Evolutionary conservation across 2,888 invertebrate genomes (phyloP), one percentile per base, ranked within the genome.

Genomic region (Trichogramma evanescens): DNA sequence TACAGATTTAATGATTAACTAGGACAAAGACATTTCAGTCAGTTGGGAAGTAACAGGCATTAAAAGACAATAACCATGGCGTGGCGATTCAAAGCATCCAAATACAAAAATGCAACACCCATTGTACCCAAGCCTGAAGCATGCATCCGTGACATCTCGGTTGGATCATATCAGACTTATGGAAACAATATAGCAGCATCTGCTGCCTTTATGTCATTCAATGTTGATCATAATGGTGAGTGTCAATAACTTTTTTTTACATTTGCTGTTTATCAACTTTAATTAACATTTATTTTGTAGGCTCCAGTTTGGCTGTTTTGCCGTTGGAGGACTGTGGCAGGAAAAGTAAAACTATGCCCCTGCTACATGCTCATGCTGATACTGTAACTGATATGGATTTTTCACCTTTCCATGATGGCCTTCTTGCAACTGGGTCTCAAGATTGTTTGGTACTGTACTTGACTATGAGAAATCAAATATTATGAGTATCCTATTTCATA

Each of bases 91-190:
- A 95, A 96, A 84, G 93, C 94, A 77, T 95, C 95, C 65, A 97
- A 97, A 80, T 97, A 93, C 81, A 97, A 96, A 85, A 97, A 97
- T 88, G 94, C 96, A 66, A 90, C 93, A 68, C 95, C 96, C 50
- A 94, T 95, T 74, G 89, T 94, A 73, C 95, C 95, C 46, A 96
- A 95, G 78, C 93, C 94, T 63, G 95, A 96, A 83, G 89, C 91
- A 67, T 89, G 90, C 82, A 77, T 87, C 67, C 85, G 92, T 68
- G 95, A 95, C 77, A 86, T 97, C 69, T 89, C 89, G 71, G 92
- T 95, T 62, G 95, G 94, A 41, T 93, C 92, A 43, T 91, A 95
- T 79, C 93, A 93, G 76, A 94, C 94, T 13, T 94, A 91, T 81
- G 95, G 96, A 62, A 95, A 95, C 79, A 95, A 95, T 78, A 95